A percentile compares a stretch with the other conserved stretches of the same genome.
These are phyloP conservation scores for Diglossa cyanea DNA, from an alignment of 2,797 vertebrate species.

Conservation along the genomic window DNA sequence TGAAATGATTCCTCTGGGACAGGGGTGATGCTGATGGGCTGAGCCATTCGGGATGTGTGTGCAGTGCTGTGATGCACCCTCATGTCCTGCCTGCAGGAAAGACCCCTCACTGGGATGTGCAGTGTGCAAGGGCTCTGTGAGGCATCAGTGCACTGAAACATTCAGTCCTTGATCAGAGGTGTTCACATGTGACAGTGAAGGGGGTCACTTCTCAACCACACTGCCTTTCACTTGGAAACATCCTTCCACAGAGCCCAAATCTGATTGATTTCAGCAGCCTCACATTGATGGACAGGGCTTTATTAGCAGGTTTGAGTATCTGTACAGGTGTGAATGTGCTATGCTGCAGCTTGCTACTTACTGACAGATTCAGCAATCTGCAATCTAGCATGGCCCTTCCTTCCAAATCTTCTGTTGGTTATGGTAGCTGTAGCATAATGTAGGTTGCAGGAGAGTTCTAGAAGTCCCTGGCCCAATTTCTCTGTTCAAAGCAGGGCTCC, in stretches of 20 bases:
- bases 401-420: not conserved
- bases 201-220: not conserved
- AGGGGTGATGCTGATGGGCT: not conserved
- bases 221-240: not conserved
- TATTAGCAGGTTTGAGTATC: not conserved
- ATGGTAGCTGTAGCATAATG: rapidly evolving
- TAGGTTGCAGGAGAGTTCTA: not conserved
- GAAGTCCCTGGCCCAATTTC: not conserved
- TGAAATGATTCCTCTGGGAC: rapidly evolving
- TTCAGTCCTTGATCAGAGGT: not conserved
- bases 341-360: not conserved
- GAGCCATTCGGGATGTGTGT: not conserved
- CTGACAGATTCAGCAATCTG: not conserved
- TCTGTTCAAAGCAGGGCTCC: not conserved
- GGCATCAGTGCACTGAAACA: not conserved
- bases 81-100: not conserved
- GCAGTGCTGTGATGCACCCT: rapidly evolving
- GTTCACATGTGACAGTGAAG: not conserved
- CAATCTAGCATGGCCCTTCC: not conserved
- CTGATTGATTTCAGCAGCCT: not conserved
- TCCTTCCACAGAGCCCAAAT: not conserved
- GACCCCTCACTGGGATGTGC: not conserved
- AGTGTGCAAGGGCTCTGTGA: not conserved
- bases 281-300: not conserved
- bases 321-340: not conserved